A percentile compares a stretch with the other conserved stretches of the same genome.
These are phyloP conservation scores for Motacilla tschutschensis DNA, from an alignment of 2,113 vertebrate species.

Conservation along the genomic window DNA sequence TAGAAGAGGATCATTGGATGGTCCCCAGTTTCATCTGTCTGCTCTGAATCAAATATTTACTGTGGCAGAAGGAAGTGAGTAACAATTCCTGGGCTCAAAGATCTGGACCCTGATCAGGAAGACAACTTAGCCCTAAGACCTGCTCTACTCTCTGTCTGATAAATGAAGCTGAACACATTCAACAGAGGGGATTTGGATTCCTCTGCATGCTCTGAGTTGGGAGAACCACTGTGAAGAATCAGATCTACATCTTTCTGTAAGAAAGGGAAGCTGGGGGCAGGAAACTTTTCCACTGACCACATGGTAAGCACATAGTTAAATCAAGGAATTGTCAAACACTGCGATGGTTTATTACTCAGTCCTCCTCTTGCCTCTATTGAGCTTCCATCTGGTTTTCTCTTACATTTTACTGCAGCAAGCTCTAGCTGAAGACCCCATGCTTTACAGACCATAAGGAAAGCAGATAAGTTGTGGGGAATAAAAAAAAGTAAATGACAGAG, in stretches of 20 bases:
- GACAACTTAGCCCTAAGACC: background rate
- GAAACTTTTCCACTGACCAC: background rate
- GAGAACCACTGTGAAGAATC: background rate
- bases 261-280: background rate
- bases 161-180: background rate
- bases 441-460: background rate
- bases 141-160: background rate
- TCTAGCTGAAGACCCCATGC: background rate
- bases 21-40: background rate
- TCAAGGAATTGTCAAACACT: background rate
- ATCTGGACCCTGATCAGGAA: background rate
- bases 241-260: background rate
- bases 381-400: background rate
- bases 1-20: background rate
- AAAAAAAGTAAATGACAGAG: background rate
- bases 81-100: background rate
- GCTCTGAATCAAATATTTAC: background rate
- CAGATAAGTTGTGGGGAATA: background rate
- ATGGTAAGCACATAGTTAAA: background rate
- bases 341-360: background rate
- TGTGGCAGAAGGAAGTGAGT: background rate
- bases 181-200: background rate
- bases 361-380: background rate
- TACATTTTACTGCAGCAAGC: background rate
- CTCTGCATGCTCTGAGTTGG: background rate